Conservation (phyloP, 2,888 invertebrate species). For the Tholera decimalis region DNA sequence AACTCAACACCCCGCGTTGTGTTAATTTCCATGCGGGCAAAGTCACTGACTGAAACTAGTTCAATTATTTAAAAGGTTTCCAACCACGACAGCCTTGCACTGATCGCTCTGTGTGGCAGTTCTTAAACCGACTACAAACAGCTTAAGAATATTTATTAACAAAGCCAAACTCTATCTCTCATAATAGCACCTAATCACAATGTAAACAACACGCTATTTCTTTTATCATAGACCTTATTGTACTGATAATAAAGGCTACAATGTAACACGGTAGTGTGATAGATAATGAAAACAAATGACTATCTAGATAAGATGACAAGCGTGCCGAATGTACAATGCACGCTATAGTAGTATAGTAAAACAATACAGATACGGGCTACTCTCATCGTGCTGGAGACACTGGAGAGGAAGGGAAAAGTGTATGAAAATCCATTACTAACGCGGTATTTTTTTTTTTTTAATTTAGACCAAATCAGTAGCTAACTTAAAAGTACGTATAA, state of each 20-base stretch:
- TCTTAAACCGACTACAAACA: constrained; percentile 26
- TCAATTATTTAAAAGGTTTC: constrained; percentile 3
- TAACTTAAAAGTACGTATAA: no score
- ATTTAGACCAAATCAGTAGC: no score
- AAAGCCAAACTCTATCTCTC: constrained; percentile 46
- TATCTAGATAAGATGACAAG: constrained; percentile 56
- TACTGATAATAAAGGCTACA: constrained; percentile 19
- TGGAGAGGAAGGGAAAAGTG: no score
- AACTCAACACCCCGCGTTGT: no score
- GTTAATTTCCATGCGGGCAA: no score
- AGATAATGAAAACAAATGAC: constrained; percentile 61
- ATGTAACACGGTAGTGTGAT: constrained; percentile 36
- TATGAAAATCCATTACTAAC: no score
- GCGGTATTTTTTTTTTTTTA: no score
- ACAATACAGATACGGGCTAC: constrained; percentile 44
- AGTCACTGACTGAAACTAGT: neutral
- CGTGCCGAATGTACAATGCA: constrained; percentile 43
- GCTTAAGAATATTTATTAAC: constrained; percentile 40
- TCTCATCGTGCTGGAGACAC: no score
- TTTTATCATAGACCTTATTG: constrained; percentile 27
- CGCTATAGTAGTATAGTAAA: constrained; percentile 28
- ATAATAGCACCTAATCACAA: constrained; percentile 50
- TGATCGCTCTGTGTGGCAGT: constrained; percentile 2
- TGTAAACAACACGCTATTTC: constrained; percentile 38
- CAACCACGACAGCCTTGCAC: no score